A percentile compares a stretch with the other conserved stretches of the same genome.
Evolutionary conservation across 64 coral and sea anemone genomes (phyloP).

Genomic region (Orbicella faveolata): DNA sequence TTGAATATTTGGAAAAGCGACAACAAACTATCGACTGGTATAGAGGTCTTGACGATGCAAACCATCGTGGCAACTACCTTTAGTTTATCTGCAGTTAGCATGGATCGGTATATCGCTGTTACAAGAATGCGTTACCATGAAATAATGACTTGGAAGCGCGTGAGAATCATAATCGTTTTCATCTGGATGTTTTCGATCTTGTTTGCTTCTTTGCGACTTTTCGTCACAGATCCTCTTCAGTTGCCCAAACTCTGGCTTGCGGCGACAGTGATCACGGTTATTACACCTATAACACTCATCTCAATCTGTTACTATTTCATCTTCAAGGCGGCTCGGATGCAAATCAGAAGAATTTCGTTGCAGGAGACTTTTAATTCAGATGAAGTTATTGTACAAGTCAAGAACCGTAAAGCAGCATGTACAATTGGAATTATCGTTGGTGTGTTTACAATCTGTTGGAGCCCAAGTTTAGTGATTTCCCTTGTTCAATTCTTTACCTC

Average conservation of each 20-base stretch:
- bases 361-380: not conserved
- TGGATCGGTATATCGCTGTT: constrained; percentile 65
- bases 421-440: constrained; percentile 64
- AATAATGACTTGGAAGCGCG: constrained; percentile 3
- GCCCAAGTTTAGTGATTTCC: constrained; percentile 54
- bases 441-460: constrained; percentile 46
- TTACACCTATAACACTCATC: constrained; percentile 32
- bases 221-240: constrained; percentile 34
- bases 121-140: constrained; percentile 40
- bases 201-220: constrained; percentile 30
- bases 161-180: not conserved
- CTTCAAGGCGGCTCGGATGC: constrained; percentile 30
- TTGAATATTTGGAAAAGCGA: constrained; percentile 57
- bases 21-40: constrained; percentile 16
- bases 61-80: constrained; percentile 59
- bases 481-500: constrained; percentile 26
- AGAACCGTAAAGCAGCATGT: constrained; percentile 69
- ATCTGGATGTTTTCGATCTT: constrained; percentile 61
- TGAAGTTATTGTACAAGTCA: constrained; percentile 15
- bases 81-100: constrained; percentile 48
- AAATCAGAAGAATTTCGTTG: constrained; percentile 33
- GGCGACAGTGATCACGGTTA: not conserved
- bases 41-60: constrained; percentile 56
- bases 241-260: constrained; percentile 29
- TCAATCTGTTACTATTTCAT: constrained; percentile 55